Conservation (phyloP, 2,113 vertebrate species). For the Clarias gariepinus region DNA sequence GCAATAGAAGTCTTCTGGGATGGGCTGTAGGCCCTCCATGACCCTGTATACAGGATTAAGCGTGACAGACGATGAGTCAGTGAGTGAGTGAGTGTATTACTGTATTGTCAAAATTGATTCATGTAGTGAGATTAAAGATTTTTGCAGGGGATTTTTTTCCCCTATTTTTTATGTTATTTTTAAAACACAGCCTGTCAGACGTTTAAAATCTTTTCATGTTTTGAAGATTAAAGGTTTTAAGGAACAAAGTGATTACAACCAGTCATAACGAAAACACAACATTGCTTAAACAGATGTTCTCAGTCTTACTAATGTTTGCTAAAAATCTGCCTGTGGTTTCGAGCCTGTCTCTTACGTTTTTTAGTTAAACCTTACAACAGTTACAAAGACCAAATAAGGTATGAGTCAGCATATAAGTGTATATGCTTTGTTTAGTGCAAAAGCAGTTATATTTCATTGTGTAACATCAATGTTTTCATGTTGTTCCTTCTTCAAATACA, state of each 20-base stretch:
- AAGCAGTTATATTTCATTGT: not conserved
- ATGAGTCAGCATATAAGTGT: not conserved
- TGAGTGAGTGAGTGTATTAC: too few species aligned
- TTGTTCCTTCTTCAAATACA: not conserved
- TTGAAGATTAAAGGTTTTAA: not conserved
- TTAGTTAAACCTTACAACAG: not conserved
- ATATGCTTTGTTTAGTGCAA: not conserved
- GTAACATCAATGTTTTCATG: not conserved
- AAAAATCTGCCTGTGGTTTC: not conserved
- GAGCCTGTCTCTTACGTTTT: not conserved
- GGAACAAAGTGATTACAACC: not conserved
- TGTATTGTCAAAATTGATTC: too few species aligned
- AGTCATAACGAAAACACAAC: not conserved
- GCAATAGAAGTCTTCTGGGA: too few species aligned
- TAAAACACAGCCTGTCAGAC: not conserved
- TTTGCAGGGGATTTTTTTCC: not conserved
- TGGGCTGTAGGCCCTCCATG: too few species aligned
- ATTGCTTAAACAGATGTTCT: not conserved
- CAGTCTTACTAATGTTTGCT: not conserved
- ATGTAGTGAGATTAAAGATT: not conserved
- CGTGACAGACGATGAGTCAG: too few species aligned
- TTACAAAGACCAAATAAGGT: too few species aligned
- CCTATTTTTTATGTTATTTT: not conserved
- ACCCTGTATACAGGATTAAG: too few species aligned
- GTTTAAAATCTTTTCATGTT: not conserved